phyloP scores from a whole-genome alignment of 2,113 vertebrate species.

The Asarcornis scutulata region DNA sequence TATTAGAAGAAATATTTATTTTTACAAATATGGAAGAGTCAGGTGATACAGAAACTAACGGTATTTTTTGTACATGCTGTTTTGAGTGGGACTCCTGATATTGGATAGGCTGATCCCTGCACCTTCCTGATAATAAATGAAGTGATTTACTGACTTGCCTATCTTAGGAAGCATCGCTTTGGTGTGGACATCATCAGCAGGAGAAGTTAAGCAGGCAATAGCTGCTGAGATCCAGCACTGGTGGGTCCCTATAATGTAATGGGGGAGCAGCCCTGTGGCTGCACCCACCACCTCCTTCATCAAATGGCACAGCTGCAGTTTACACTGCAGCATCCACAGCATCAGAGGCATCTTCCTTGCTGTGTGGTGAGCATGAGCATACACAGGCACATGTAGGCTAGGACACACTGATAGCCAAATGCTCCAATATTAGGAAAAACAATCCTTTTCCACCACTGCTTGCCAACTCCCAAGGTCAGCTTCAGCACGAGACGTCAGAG shows the following conservation, averaged over 20 bases:
- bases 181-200: not conserved
- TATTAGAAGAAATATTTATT: conserved; percentile 47
- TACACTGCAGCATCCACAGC: not conserved
- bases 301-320: not conserved
- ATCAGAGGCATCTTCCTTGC: not conserved
- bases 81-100: not conserved
- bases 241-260: fast-evolving
- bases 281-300: not conserved
- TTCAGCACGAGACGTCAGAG: not conserved
- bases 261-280: not conserved
- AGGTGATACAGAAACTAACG: not conserved
- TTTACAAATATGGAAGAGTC: not conserved
- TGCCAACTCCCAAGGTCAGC: not conserved
- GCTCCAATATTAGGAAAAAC: not conserved
- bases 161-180: not conserved
- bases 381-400: not conserved
- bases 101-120: not conserved
- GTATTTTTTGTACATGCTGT: not conserved
- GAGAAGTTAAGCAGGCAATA: not conserved
- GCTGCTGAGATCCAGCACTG: not conserved
- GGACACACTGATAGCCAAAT: not conserved
- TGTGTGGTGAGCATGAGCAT: not conserved
- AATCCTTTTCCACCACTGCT: not conserved
- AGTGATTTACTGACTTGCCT: not conserved
- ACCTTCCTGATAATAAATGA: not conserved